Base-by-base conservation (phyloP, 2,888 invertebrate species). In the Lordiphosa fenestrarum region DNA sequence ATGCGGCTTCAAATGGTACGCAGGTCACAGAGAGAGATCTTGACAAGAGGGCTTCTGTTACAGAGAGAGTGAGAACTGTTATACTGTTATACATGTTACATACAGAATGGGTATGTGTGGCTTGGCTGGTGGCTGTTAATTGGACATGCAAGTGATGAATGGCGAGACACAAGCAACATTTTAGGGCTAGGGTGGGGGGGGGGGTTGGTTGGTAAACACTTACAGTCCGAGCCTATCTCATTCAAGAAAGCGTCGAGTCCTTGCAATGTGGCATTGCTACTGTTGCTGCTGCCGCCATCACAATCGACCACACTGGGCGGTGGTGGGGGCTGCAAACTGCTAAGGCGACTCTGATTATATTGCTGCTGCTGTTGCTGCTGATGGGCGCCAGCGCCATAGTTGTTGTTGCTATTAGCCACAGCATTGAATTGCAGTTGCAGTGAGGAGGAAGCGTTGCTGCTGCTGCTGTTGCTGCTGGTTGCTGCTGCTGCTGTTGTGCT, bases 21-120 rank as follows among this genome's bases (percentile, higher is more conserved):
- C 95, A 91, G 70, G 92, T 94, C 95, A 95, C 95, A 94, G 94
- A 90, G 91, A 90, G 93, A 95, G 94, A 92, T 91, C 95, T 93
- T 93, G 93, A 89, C 86, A 80, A 88, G 89, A 70, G 76, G 73
- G 73, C 71, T 72, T 84, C 86, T 19, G 25, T 6, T 25, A 25
- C 7, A 23, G 23, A 25, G 25, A 7, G 25, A 7, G 25, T 21
- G 7, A 2, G 12, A 35, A 35, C n/a, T n/a, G 5, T 23, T 21
- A 23, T 9, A 6, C 42, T 10, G 13, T 2, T 12, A 23, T 4
- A 6, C 6, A 40, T 21, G 6, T 33, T 44, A 7, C 15, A 33
- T 33, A 33, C 44, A 44, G 12, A 30, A 15, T 5, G 15, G 15
- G 19, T 25, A 25, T 25, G 25, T 25, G 25, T 25, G 25, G 25